These are phyloP conservation scores for Seriola rivoliana DNA, from an alignment of 2,113 vertebrate genomes.

Conservation along the genomic window DNA sequence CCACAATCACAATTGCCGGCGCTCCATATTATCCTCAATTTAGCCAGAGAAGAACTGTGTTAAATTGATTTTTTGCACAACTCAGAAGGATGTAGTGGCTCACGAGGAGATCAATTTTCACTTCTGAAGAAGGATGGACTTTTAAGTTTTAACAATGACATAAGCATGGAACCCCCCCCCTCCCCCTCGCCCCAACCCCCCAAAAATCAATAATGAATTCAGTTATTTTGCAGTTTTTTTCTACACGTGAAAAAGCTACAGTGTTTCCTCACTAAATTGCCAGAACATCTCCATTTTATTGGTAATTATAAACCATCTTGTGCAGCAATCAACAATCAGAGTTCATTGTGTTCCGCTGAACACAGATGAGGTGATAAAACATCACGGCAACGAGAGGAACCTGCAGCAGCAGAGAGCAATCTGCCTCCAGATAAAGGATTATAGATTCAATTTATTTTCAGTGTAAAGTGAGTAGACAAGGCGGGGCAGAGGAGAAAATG, in stretches of 20 bases:
- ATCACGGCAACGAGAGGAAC: constrained; percentile 57
- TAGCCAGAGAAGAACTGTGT: constrained; percentile 54
- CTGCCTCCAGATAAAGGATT: constrained; percentile 72
- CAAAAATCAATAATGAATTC: constrained; percentile 25
- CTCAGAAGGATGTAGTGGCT: constrained; percentile 50
- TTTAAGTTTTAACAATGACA: constrained; percentile 51
- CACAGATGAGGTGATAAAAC: constrained; percentile 77
- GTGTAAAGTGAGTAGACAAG: constrained; percentile 68
- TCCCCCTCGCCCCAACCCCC: neutral
- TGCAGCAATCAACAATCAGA: constrained; percentile 70
- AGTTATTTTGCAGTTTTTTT: constrained; percentile 15
- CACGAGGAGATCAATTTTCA: constrained; percentile 52
- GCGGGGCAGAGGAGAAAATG: constrained; percentile 63
- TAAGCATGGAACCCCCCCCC: constrained; percentile 1
- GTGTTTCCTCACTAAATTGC: constrained; percentile 37
- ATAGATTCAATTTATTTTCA: constrained; percentile 77
- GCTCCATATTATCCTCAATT: constrained; percentile 51
- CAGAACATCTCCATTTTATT: constrained; percentile 54
- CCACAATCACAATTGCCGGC: neutral
- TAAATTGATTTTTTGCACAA: constrained; percentile 54
- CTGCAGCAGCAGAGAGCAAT: constrained; percentile 50
- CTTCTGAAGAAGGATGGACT: constrained; percentile 38
- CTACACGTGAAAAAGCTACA: neutral
- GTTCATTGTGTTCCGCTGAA: constrained; percentile 63
- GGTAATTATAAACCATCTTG: constrained; percentile 59